Evolutionary conservation across 2,888 invertebrate genomes (phyloP).

Genomic region (Cosmia pyralina): DNA sequence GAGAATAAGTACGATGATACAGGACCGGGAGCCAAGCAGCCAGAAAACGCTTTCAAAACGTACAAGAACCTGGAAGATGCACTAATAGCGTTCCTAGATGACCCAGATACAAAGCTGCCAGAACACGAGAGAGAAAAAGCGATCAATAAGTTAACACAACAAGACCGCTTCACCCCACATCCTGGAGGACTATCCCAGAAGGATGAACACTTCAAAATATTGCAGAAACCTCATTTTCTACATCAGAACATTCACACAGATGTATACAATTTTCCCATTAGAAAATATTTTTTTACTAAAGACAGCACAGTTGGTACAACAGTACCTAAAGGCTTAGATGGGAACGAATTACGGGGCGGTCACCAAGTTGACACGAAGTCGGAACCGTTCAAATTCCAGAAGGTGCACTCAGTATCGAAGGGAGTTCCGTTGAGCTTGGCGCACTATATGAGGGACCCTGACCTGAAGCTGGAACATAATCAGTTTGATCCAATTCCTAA

Average conservation of each 20-base stretch:
- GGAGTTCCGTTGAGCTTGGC: conserved; percentile 70
- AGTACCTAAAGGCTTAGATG: conserved; percentile 6
- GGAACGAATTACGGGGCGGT: conserved; percentile 8
- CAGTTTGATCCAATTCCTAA: conserved; percentile 75
- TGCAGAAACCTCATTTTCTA: conserved; percentile 53
- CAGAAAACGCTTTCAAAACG: conserved; percentile 80
- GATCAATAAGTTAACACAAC: conserved; percentile 65
- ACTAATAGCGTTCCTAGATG: conserved; percentile 79
- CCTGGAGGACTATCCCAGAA: conserved; percentile 65
- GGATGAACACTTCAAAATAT: conserved; percentile 72
- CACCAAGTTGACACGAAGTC: conserved; percentile 33
- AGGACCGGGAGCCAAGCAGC: conserved; percentile 82
- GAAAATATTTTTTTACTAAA: conserved; percentile 31
- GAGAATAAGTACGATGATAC: conserved; percentile 87
- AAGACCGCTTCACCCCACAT: conserved; percentile 29
- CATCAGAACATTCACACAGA: conserved; percentile 11
- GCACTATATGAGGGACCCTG: conserved; percentile 69
- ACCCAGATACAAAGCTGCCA: conserved; percentile 84
- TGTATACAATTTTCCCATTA: conserved; percentile 10
- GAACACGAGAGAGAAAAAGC: conserved; percentile 77
- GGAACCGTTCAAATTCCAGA: conserved; percentile 69
- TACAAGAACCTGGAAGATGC: conserved; percentile 82
- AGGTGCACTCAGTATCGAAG: conserved; percentile 68
- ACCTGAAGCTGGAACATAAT: conserved; percentile 43
- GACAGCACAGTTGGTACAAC: neutral